These are phyloP conservation scores for Chionodraco myersi DNA, from an alignment of 2,113 vertebrate species.

Conservation along the genomic window DNA sequence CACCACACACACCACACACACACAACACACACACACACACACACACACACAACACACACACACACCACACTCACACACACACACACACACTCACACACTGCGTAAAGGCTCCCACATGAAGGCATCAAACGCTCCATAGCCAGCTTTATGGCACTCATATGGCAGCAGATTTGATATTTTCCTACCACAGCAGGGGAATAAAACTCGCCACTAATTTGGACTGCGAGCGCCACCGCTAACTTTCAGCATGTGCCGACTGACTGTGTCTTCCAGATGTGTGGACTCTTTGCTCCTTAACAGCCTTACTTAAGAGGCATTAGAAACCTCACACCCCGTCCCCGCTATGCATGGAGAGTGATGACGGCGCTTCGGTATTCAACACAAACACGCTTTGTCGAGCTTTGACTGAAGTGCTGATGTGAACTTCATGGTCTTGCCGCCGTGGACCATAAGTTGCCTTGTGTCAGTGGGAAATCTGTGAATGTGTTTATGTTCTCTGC, in stretches of 20 bases:
- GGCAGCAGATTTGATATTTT: conserved; percentile 89
- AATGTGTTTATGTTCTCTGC: conserved; percentile 62
- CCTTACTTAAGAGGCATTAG: conserved; percentile 75
- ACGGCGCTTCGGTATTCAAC: conserved; percentile 47
- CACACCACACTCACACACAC: conserved; percentile 12
- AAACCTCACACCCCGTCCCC: conserved; percentile 67
- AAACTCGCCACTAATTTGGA: conserved; percentile 89
- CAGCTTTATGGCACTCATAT: conserved; percentile 88
- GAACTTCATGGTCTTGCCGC: conserved; percentile 36
- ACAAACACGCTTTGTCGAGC: conserved; percentile 47
- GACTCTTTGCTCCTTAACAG: conserved; percentile 81
- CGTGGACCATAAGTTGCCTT: conserved; percentile 28
- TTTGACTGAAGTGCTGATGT: conserved; percentile 48
- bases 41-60: too few relatives aligned
- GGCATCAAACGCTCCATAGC: conserved; percentile 86
- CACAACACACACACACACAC: too few relatives aligned
- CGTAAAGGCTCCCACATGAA: conserved; percentile 87
- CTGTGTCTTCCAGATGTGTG: conserved; percentile 85
- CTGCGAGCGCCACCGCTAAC: conserved; percentile 85
- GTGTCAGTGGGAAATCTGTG: conserved; percentile 48
- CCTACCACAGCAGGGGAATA: conserved; percentile 87
- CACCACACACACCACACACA: too few relatives aligned
- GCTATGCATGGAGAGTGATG: conserved; percentile 60
- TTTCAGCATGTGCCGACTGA: conserved; percentile 83
- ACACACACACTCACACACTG: conserved; percentile 46